Evolutionary conservation across 2,113 vertebrate genomes (phyloP).

Genomic region (Chaenogobius annularis): DNA sequence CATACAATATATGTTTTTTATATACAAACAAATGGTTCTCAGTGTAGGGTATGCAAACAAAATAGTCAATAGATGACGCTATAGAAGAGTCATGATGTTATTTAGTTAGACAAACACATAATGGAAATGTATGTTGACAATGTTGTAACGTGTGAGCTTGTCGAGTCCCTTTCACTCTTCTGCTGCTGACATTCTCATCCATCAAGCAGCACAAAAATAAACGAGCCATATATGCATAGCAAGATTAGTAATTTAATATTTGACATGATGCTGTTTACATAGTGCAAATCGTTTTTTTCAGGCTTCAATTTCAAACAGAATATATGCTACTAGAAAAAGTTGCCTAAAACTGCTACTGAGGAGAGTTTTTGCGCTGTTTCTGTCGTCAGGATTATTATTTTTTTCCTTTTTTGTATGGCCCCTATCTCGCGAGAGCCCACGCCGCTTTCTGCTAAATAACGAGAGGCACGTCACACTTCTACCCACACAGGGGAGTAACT

Average conservation of each 20-base stretch:
- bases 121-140: not conserved
- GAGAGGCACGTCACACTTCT: not conserved
- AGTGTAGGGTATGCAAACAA: not conserved
- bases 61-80: no score
- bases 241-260: not conserved
- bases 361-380: not conserved
- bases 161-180: not conserved
- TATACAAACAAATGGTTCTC: not conserved
- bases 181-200: constrained; percentile 13
- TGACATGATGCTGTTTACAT: not conserved
- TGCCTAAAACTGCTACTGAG: not conserved
- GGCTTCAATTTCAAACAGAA: no score
- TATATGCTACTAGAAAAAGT: no score
- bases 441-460: not conserved
- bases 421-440: constrained; percentile 28
- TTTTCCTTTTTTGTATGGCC: not conserved
- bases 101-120: no score
- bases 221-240: not conserved
- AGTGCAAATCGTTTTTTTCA: not conserved
- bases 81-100: not conserved
- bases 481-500: constrained; percentile 10
- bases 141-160: not conserved
- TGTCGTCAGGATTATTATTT: not conserved
- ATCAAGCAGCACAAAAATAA: constrained; percentile 18
- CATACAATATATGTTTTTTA: no score